A percentile compares a stretch with the other conserved stretches of the same genome.
phyloP scores from a whole-genome alignment of 1,140 invertebrate genomes.

The Drosophila setifemur region DNA sequence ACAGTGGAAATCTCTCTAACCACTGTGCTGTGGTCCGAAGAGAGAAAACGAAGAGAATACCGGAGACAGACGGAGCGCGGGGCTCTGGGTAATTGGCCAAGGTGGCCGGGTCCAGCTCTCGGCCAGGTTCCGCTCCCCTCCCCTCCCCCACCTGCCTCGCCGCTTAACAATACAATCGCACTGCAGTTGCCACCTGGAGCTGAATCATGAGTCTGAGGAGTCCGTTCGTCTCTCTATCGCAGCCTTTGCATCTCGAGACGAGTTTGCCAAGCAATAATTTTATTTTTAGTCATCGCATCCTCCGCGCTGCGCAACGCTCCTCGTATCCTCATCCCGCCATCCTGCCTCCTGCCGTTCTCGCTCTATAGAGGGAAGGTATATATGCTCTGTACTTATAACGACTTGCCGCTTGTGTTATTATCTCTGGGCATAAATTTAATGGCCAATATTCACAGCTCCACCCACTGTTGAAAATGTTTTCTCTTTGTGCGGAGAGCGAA shows the following conservation, averaged over 20 bases:
- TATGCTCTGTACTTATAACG: slow-evolving; percentile 60
- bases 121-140: slow-evolving; percentile 8
- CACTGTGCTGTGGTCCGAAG: slow-evolving; percentile 16
- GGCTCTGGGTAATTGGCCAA: slow-evolving; percentile 43
- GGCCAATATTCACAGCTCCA: slow-evolving; percentile 80
- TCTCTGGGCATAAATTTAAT: slow-evolving; percentile 79
- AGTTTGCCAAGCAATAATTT: slow-evolving; percentile 76
- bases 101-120: slow-evolving; percentile 40
- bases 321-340: slow-evolving; percentile 2
- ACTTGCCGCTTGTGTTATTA: slow-evolving; percentile 80
- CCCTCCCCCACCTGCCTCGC: neutral
- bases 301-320: slow-evolving; percentile 18
- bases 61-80: neutral
- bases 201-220: slow-evolving; percentile 6
- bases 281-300: slow-evolving; percentile 71
- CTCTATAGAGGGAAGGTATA: neutral
- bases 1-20: no score
- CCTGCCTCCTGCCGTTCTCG: slow-evolving; percentile 16
- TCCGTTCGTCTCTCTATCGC: slow-evolving; percentile 49
- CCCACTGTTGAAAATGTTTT: slow-evolving; percentile 77
- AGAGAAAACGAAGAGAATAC: neutral
- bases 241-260: slow-evolving; percentile 72
- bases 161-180: neutral
- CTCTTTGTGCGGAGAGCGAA: slow-evolving; percentile 4
- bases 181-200: slow-evolving; percentile 41